Percentiles rank a stretch among this genome's conserved stretches.
Conservation (phyloP, 2,888 invertebrate species). For the Thera britannica region DNA sequence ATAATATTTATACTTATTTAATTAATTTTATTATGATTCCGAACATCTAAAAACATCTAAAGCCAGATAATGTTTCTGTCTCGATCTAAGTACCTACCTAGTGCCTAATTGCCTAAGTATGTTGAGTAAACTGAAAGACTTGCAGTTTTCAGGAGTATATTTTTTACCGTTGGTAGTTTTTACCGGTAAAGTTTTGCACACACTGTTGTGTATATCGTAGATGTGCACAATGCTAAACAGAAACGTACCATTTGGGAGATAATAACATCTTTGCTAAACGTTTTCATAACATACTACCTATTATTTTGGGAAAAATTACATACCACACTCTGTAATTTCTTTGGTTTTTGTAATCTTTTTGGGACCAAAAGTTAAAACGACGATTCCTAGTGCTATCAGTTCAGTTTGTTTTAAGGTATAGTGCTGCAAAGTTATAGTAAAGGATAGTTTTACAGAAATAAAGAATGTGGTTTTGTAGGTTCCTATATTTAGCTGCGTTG, state of each 20-base stretch:
- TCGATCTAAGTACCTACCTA: too few relatives aligned
- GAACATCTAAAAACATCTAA: too few relatives aligned
- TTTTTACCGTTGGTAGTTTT: too few relatives aligned
- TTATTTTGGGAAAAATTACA: neutral
- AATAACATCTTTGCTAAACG: neutral
- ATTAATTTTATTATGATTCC: too few relatives aligned
- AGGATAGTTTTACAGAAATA: neutral
- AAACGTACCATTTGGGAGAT: neutral
- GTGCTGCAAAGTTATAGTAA: neutral
- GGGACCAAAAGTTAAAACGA: neutral
- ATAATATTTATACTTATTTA: too few relatives aligned
- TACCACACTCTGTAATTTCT: neutral
- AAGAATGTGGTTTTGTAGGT: neutral
- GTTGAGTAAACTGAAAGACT: too few relatives aligned
- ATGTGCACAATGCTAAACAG: too few relatives aligned
- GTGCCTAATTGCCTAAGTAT: too few relatives aligned
- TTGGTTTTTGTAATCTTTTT: neutral
- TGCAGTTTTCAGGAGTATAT: too few relatives aligned
- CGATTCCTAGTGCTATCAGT: neutral
- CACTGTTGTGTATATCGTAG: too few relatives aligned
- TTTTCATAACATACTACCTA: neutral
- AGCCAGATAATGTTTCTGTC: too few relatives aligned
- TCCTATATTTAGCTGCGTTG: neutral
- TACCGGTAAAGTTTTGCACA: too few relatives aligned
- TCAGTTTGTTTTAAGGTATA: constrained; percentile 1